phyloP scores from a whole-genome alignment of 2,888 invertebrate genomes.

The Hemaris fuciformis region DNA sequence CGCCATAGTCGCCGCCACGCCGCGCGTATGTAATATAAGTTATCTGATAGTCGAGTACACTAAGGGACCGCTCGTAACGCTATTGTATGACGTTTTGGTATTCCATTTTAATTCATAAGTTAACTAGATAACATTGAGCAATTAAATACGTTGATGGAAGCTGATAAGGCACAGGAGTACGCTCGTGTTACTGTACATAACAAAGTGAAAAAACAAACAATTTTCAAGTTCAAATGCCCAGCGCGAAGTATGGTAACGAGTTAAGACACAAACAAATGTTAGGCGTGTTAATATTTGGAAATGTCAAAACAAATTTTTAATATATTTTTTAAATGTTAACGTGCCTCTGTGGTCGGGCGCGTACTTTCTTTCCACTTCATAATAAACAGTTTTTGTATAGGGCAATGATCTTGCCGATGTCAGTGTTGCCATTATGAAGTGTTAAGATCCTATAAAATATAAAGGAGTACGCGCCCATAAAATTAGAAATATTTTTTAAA shows the following conservation, averaged over 20 bases:
- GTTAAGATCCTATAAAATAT: background rate
- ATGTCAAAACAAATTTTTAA: conserved; percentile 8
- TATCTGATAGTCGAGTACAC: conserved; percentile 16
- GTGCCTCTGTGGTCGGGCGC: conserved; percentile 5
- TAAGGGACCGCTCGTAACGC: conserved; percentile 35
- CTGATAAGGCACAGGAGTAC: conserved; percentile 8
- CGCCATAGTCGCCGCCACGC: background rate
- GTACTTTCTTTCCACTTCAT: background rate
- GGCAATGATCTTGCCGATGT: no score
- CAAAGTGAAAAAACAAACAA: conserved; percentile 66
- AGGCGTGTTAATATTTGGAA: conserved; percentile 3
- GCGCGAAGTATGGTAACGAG: conserved; percentile 66
- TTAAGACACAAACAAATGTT: conserved; percentile 15
- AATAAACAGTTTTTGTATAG: background rate
- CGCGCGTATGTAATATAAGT: background rate
- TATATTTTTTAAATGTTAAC: conserved; percentile 6
- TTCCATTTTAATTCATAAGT: conserved; percentile 50
- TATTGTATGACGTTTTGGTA: conserved; percentile 58
- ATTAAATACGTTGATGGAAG: conserved; percentile 25
- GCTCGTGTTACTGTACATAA: conserved; percentile 59
- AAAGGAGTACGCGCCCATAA: background rate
- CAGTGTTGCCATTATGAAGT: background rate
- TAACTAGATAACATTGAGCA: conserved; percentile 76
- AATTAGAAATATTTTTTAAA: conserved; percentile 9
- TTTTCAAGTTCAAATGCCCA: conserved; percentile 62